Base-by-base conservation (phyloP, 1,140 invertebrate species). In the Drosophila burlai region DNA sequence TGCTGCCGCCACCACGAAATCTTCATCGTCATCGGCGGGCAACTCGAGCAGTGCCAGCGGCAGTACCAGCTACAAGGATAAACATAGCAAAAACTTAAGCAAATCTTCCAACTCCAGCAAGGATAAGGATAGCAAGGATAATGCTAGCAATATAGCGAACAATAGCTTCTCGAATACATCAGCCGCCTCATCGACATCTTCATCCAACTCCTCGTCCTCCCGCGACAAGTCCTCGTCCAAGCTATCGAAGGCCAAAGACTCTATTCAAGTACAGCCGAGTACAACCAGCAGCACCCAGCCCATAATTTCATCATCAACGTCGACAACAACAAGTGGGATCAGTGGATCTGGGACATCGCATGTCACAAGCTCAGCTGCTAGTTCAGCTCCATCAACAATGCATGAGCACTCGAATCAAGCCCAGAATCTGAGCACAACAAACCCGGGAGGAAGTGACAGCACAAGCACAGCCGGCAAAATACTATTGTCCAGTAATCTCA, bases 211-310 rank as follows among this genome's bases (percentile, higher is more conserved):
- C 1, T 85, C 83, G 11, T 85, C 85, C 29, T 85, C 87, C 0
- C 85, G 91, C 26, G 84, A 92, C 1, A 92, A 92, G 55, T 89
- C 90, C 0, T 92, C 92, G n/a, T 76, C 74, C 3, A 93, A 93
- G 46, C 86, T 91, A 43, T 92, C 91, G 9, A 93, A 92, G 74
- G 91, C 65, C 68, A 93, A 93, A 58, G 92, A 93, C 26, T 34
- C 65, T 9, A 55, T 29, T n/a, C 76, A 52, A 76, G 43, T 50
- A 50, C 54, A 38, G 34, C 52, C 36, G 42, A 77, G 29, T 62
- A 58, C 52, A 16, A 78, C 79, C n/a, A 87, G 63, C 34, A 83
- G 29, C 36, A 64, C 36, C 6, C 59, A 75, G 42, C 42, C 62
- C 16, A 34, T 59, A 4, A 38, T 49, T 60, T 73, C 67, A n/a